Evolutionary conservation across 2,888 invertebrate species (phyloP).

Genomic region (Ichneumoninae sp.): DNA sequence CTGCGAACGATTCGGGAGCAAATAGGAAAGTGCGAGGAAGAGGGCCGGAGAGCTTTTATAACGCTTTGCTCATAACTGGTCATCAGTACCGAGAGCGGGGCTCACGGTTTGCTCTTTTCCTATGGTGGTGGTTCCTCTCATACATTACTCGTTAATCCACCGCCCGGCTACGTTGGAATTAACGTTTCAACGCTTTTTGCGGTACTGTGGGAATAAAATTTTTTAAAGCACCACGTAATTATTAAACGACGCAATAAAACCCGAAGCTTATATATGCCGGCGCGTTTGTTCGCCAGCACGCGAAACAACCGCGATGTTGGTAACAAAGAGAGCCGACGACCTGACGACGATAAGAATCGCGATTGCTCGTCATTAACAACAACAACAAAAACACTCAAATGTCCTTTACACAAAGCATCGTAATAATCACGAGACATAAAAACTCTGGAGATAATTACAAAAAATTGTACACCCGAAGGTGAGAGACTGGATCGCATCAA

Average conservation of each 20-base stretch:
- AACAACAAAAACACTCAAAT: background rate
- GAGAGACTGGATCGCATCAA: slow-evolving; percentile 46
- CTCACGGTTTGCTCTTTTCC: background rate
- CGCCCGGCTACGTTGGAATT: slow-evolving; percentile 47
- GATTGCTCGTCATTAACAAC: slow-evolving; percentile 8
- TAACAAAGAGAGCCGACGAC: slow-evolving; percentile 37
- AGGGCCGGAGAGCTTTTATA: slow-evolving; percentile 58
- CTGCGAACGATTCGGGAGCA: slow-evolving; percentile 48
- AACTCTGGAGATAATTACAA: background rate
- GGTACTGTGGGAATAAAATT: slow-evolving; percentile 47
- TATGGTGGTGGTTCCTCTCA: slow-evolving; percentile 35
- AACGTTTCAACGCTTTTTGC: slow-evolving; percentile 52
- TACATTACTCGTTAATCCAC: slow-evolving; percentile 63
- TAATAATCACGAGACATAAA: background rate
- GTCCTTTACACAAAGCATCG: background rate
- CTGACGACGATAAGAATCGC: background rate
- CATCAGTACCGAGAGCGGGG: slow-evolving; percentile 37
- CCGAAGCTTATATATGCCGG: slow-evolving; percentile 31
- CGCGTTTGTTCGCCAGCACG: background rate
- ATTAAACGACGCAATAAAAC: slow-evolving; percentile 61
- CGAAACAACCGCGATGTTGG: slow-evolving; percentile 3
- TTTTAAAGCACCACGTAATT: slow-evolving; percentile 52
- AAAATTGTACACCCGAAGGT: background rate
- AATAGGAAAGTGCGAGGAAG: slow-evolving; percentile 19
- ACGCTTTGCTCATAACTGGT: slow-evolving; percentile 51